These are phyloP conservation scores for Chiroxiphia lanceolata DNA, from an alignment of 2,797 vertebrate species.

Conservation along the genomic window DNA sequence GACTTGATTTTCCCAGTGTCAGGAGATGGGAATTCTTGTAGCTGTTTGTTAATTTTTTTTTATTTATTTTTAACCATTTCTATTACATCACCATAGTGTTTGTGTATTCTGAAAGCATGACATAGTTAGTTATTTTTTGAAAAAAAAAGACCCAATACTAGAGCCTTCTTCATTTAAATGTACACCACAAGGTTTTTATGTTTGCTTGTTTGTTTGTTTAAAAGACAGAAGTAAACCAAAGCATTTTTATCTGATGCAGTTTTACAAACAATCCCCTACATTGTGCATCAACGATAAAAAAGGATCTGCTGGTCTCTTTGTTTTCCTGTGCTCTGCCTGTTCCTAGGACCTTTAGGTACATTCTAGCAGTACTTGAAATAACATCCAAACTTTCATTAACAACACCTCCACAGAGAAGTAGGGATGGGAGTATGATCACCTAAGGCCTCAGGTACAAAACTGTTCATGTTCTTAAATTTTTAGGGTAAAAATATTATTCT, in stretches of 20 bases:
- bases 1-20: constrained; percentile 7
- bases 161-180: neutral
- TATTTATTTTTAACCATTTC: neutral
- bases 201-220: neutral
- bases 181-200: neutral
- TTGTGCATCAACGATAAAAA: neutral
- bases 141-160: neutral
- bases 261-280: neutral
- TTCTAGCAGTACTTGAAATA: neutral
- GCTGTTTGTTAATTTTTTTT: constrained; percentile 1
- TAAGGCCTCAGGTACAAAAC: neutral
- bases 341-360: neutral
- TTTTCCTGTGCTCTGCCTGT: neutral
- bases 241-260: neutral
- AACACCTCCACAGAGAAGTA: neutral
- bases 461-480: neutral
- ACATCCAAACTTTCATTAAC: neutral
- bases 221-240: neutral
- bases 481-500: neutral
- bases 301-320: neutral
- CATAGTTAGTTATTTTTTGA: neutral
- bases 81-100: neutral
- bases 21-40: constrained; percentile 35
- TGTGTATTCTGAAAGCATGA: constrained; percentile 46
- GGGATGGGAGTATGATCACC: neutral